phyloP scores from a whole-genome alignment of 2,797 vertebrate species.

The Chrysocyon brachyurus region DNA sequence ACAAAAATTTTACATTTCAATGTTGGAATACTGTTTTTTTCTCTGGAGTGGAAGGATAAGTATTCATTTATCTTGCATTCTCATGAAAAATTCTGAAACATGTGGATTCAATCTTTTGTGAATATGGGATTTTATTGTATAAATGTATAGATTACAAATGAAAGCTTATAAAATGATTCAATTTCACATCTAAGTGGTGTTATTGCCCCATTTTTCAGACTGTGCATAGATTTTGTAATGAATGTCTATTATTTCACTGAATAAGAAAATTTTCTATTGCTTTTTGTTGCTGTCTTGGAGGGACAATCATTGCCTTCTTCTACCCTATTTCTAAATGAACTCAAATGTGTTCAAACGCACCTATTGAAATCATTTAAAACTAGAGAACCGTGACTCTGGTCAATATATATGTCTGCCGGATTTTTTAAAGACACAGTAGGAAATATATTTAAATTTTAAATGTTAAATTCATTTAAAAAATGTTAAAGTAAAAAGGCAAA shows the following conservation, averaged over 20 bases:
- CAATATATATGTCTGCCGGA: neutral
- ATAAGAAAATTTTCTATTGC: slow-evolving; percentile 69
- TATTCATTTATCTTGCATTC: slow-evolving; percentile 72
- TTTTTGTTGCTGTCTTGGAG: slow-evolving; percentile 70
- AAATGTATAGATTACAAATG: slow-evolving; percentile 71
- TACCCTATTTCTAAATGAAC: slow-evolving; percentile 72
- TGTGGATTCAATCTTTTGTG: slow-evolving; percentile 69
- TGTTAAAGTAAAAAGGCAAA: neutral
- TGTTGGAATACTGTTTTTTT: neutral
- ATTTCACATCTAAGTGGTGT: slow-evolving; percentile 68
- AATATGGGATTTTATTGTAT: slow-evolving; percentile 72
- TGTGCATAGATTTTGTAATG: slow-evolving; percentile 69
- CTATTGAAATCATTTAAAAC: slow-evolving; percentile 71
- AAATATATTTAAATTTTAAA: neutral
- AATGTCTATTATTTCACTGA: slow-evolving; percentile 79
- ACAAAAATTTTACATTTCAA: neutral
- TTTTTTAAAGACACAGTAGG: neutral
- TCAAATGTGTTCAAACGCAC: slow-evolving; percentile 69
- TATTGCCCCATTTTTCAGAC: slow-evolving; percentile 64
- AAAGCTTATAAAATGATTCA: slow-evolving; percentile 76
- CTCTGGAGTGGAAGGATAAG: neutral
- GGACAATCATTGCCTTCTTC: slow-evolving; percentile 78
- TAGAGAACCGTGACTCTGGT: slow-evolving; percentile 5
- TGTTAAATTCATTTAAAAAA: neutral
- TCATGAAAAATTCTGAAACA: neutral